Evolutionary conservation across 2,113 vertebrate genomes (phyloP).

Genomic region (Tautogolabrus adspersus): DNA sequence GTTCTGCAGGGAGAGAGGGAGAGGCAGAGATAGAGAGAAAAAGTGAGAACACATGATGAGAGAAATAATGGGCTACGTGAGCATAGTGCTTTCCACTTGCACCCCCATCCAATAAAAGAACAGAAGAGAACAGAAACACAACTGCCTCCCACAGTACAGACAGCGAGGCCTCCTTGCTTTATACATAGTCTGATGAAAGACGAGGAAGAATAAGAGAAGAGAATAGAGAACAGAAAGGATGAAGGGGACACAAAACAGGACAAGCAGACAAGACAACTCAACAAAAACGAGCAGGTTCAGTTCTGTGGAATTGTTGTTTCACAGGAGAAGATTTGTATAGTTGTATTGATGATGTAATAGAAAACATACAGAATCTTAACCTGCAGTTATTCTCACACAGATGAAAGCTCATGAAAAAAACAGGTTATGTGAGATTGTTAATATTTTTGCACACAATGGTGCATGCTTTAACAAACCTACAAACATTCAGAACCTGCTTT

Average conservation of each 20-base stretch:
- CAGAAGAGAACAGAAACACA: conserved; percentile 67
- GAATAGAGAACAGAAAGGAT: not conserved
- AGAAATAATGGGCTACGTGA: conserved; percentile 95
- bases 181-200: conserved; percentile 40
- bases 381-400: not conserved
- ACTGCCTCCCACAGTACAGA: conserved; percentile 62
- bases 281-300: not conserved
- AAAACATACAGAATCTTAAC: not conserved
- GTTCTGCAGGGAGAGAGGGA: conserved; percentile 96
- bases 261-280: not conserved
- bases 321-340: too few relatives aligned
- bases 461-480: not conserved
- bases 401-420: too few relatives aligned
- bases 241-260: not conserved
- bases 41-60: conserved; percentile 93
- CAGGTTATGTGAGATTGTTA: too few relatives aligned
- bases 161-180: conserved; percentile 60
- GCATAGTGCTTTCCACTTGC: conserved; percentile 84
- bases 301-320: not conserved
- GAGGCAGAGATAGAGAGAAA: conserved; percentile 89
- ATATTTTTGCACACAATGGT: not conserved
- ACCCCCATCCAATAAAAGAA: conserved; percentile 77
- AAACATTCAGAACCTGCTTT: not conserved
- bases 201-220: conserved; percentile 2
- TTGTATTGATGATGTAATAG: not conserved